A percentile compares a stretch with the other conserved stretches of the same genome.
Conservation (phyloP, 2,888 invertebrate species). For the Ectobius pallidus region DNA sequence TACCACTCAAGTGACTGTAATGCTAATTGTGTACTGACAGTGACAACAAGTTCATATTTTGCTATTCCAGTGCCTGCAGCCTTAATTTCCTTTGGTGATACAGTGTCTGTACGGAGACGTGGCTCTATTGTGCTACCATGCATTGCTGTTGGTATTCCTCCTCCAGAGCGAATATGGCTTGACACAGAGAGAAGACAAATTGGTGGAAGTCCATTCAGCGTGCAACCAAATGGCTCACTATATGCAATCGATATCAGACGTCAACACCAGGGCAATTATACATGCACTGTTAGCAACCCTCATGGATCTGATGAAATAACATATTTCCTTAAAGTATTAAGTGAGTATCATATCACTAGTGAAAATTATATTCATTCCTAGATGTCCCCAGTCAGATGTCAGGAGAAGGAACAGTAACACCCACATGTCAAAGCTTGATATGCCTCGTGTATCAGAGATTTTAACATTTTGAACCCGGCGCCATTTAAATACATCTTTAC, state of each 20-base stretch:
- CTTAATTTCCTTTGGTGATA: slow-evolving; percentile 44
- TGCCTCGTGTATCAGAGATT: no score
- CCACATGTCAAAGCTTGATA: no score
- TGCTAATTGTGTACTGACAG: no score
- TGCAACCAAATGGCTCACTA: slow-evolving; percentile 49
- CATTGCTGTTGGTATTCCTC: slow-evolving; percentile 43
- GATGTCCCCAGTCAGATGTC: no score
- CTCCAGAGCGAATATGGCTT: slow-evolving; percentile 47
- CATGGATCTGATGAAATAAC: slow-evolving; percentile 51
- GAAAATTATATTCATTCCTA: no score
- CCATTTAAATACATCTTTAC: no score
- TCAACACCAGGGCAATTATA: slow-evolving; percentile 51
- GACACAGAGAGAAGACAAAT: slow-evolving; percentile 43
- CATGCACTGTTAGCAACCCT: slow-evolving; percentile 50
- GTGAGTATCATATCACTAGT: slow-evolving; percentile 42
- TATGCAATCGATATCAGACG: slow-evolving; percentile 49
- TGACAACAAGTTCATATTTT: no score
- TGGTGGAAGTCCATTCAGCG: slow-evolving; percentile 39
- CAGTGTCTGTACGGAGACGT: slow-evolving; percentile 38
- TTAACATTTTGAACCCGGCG: no score
- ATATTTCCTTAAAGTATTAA: slow-evolving; percentile 50
- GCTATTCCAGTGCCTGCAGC: slow-evolving; percentile 44
- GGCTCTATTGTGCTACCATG: slow-evolving; percentile 42
- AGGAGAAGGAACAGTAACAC: no score
- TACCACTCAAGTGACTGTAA: no score